Percentiles rank a stretch among this genome's conserved stretches.
phyloP scores from a whole-genome alignment of 2,888 invertebrate genomes.

The Coelogynopora nodosa region DNA sequence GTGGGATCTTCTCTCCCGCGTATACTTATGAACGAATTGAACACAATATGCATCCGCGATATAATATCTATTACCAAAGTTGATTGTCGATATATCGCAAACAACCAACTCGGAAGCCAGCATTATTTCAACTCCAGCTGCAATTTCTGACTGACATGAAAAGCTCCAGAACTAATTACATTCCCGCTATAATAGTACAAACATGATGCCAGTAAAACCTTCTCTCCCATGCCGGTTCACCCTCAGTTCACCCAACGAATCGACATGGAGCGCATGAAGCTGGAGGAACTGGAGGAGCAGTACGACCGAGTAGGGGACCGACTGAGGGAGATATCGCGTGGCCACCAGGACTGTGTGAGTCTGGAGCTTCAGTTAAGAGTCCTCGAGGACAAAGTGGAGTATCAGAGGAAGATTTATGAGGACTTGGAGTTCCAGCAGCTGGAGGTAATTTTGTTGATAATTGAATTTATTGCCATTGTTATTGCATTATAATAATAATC shows the following conservation, averaged over 20 bases:
- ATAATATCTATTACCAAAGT: too few relatives aligned
- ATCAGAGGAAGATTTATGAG: slow-evolving; percentile 68
- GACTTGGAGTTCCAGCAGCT: slow-evolving; percentile 75
- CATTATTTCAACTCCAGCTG: too few relatives aligned
- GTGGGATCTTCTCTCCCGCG: too few relatives aligned
- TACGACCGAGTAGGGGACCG: slow-evolving; percentile 65
- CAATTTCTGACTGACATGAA: too few relatives aligned
- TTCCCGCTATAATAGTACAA: neutral
- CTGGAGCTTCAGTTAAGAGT: neutral
- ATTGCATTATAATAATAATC: too few relatives aligned
- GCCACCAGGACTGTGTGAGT: neutral
- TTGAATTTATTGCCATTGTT: too few relatives aligned
- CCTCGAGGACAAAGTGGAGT: slow-evolving; percentile 52
- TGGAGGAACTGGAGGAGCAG: slow-evolving; percentile 66
- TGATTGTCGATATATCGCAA: too few relatives aligned
- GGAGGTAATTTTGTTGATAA: too few relatives aligned
- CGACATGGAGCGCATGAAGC: slow-evolving; percentile 70
- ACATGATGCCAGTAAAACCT: neutral
- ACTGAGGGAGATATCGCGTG: neutral
- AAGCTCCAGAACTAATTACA: too few relatives aligned
- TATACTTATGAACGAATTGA: too few relatives aligned
- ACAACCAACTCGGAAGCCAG: too few relatives aligned
- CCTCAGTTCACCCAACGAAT: slow-evolving; percentile 51
- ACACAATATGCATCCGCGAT: too few relatives aligned
- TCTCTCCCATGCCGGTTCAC: neutral